Conservation (phyloP, 2,113 vertebrate genomes). For the Burhinus bistriatus region DNA sequence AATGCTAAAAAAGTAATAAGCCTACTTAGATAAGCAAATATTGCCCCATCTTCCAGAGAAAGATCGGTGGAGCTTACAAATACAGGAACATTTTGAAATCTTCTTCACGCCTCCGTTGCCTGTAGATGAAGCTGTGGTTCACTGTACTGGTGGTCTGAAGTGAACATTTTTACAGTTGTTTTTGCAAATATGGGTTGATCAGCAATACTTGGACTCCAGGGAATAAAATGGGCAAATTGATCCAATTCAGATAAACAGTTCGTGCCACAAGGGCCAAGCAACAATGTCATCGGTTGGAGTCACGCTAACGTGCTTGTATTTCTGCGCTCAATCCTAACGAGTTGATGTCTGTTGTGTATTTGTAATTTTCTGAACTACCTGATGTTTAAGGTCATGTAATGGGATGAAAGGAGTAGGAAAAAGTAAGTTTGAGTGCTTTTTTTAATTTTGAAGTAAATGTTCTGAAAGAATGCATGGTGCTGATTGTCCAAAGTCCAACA, state of each 20-base stretch:
- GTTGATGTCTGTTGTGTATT: background rate
- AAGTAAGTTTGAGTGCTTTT: background rate
- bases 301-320: background rate
- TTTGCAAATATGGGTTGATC: background rate
- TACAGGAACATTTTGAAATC: background rate
- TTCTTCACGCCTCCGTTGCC: fast-evolving
- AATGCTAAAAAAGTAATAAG: background rate
- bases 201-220: too few species aligned
- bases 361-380: background rate
- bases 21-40: background rate
- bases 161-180: background rate
- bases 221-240: background rate
- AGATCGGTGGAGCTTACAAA: background rate
- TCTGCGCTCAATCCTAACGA: fast-evolving
- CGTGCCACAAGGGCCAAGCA: background rate
- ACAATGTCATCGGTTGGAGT: fast-evolving
- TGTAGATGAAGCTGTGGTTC: background rate
- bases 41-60: background rate
- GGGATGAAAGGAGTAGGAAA: background rate
- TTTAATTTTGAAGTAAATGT: background rate
- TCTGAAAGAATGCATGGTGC: fast-evolving
- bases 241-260: background rate
- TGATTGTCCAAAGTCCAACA: background rate
- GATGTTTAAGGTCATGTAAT: background rate
- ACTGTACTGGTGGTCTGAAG: background rate